These are phyloP conservation scores for Chascanopsetta lugubris DNA, from an alignment of 2,113 vertebrate species.

Conservation along the genomic window DNA sequence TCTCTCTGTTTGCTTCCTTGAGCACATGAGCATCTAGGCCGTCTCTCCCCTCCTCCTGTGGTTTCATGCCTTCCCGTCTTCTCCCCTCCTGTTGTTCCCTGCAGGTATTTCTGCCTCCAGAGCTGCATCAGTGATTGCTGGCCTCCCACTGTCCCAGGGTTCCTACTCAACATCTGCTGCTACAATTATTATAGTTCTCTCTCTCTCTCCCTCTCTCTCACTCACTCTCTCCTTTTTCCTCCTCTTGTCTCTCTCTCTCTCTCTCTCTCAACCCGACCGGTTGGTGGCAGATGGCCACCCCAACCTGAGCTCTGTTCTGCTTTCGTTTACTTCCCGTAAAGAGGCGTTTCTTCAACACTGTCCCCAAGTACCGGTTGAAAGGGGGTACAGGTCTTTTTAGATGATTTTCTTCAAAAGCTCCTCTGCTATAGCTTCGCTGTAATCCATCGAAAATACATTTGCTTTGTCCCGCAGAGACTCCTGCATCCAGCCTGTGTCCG, in stretches of 20 bases:
- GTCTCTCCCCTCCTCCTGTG: background rate
- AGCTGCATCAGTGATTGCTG: background rate
- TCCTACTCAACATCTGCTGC: background rate
- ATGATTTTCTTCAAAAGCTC: too few relatives aligned
- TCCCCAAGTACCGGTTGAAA: background rate
- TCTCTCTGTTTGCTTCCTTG: background rate
- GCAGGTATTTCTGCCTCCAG: background rate
- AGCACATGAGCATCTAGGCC: constrained; percentile 2
- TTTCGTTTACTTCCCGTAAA: background rate
- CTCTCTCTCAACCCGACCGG: background rate
- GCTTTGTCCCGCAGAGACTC: too few relatives aligned
- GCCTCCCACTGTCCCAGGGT: background rate
- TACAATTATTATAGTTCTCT: background rate
- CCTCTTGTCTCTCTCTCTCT: background rate
- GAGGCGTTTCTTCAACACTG: background rate
- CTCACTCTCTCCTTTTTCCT: background rate
- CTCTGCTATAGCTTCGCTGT: too few relatives aligned
- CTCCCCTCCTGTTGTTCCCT: background rate
- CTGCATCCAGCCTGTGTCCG: too few relatives aligned
- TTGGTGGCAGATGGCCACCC: background rate
- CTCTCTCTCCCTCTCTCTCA: background rate
- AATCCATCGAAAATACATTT: too few relatives aligned
- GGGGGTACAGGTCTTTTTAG: too few relatives aligned
- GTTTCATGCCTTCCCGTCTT: background rate
- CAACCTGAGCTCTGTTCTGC: background rate